Evolutionary conservation across 2,888 invertebrate species (phyloP), one percentile per base, ranked within the genome.

Genomic region (Xestobium rufovillosum): DNA sequence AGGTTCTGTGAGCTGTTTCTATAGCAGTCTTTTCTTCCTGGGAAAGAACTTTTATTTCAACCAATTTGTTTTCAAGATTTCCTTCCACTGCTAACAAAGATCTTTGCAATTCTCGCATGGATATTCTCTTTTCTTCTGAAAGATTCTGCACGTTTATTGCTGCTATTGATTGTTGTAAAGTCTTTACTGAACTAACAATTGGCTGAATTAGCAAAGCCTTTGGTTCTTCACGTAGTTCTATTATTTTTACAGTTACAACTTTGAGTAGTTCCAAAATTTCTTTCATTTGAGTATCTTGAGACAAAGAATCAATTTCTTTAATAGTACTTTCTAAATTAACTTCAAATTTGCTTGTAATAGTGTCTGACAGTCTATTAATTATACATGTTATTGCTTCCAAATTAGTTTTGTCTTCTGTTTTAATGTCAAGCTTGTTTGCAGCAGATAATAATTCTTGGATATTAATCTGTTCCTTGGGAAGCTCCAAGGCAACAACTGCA

Each of bases 91-190:
- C 45, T 14, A 40, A 38, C 6, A 60, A 47, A 2, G 60, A 59
- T 45, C 57, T 60, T 41, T 62, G 51, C 29, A 65, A 42, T 38
- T 63, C 63, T 4, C 31, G 41, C 6, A 60, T 26, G 13, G 59
- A 53, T 10, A 47, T 47, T 36, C 51, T 47, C 37, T 54, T 56
- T 29, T 49, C 53, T 13, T 56, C 53, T 3, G 46, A 44, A 6
- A 47, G 45, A 10, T 45, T 52, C 48, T 59, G 53, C 2, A 53
- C 47, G 38, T 55, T 52, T 16, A 64, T 51, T 4, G 49, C 33
- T n/a, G 39, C 35, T 23, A 62, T 47, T 1, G 60, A 52, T 12
- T 44, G 39, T 26, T 53, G 47, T 9, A 65, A 42, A 10, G 37
- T 43, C 14, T 49, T 45, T 14, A 65, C 44, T 4, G 59, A 53